Percentiles rank a stretch among this genome's conserved stretches.
These are phyloP conservation scores for Drymonia ruficornis DNA, from an alignment of 2,888 invertebrate species.

Conservation along the genomic window DNA sequence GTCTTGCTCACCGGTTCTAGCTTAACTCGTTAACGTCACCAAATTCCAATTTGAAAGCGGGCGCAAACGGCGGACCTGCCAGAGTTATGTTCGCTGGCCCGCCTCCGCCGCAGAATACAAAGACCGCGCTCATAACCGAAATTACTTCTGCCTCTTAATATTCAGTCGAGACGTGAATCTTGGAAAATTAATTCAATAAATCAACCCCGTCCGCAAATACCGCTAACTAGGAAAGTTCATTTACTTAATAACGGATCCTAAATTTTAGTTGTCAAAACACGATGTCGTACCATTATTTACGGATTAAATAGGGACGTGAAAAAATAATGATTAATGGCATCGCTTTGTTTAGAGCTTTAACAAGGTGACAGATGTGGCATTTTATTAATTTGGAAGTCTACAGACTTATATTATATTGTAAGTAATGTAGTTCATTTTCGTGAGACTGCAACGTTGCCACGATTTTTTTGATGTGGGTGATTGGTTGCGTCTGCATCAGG, in stretches of 20 bases:
- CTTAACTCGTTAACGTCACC: slow-evolving; percentile 50
- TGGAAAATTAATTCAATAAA: slow-evolving; percentile 80
- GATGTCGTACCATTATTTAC: slow-evolving; percentile 42
- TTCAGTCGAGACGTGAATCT: slow-evolving; percentile 69
- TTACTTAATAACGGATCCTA: slow-evolving; percentile 58
- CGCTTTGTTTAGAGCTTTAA: slow-evolving; percentile 10
- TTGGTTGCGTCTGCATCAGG: too few relatives aligned
- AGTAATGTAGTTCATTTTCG: not conserved
- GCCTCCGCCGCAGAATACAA: slow-evolving; percentile 63
- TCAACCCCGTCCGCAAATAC: slow-evolving; percentile 65
- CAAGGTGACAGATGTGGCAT: slow-evolving; percentile 26
- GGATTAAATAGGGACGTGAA: slow-evolving; percentile 42
- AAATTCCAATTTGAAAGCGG: slow-evolving; percentile 56
- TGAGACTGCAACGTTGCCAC: not conserved
- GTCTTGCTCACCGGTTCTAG: slow-evolving; percentile 32
- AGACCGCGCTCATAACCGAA: slow-evolving; percentile 70
- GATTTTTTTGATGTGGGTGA: not conserved
- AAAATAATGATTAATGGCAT: slow-evolving; percentile 43
- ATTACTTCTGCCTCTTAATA: slow-evolving; percentile 76
- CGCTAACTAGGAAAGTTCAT: slow-evolving; percentile 59
- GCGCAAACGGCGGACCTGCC: slow-evolving; percentile 45
- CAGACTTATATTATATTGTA: slow-evolving; percentile 35
- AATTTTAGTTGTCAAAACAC: slow-evolving; percentile 56
- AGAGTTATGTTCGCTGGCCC: slow-evolving; percentile 60
- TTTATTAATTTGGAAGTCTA: slow-evolving; percentile 43